A percentile compares a stretch with the other conserved stretches of the same genome.
Evolutionary conservation across 1,140 invertebrate genomes (phyloP).

Genomic region (Aphelenchoides besseyi): DNA sequence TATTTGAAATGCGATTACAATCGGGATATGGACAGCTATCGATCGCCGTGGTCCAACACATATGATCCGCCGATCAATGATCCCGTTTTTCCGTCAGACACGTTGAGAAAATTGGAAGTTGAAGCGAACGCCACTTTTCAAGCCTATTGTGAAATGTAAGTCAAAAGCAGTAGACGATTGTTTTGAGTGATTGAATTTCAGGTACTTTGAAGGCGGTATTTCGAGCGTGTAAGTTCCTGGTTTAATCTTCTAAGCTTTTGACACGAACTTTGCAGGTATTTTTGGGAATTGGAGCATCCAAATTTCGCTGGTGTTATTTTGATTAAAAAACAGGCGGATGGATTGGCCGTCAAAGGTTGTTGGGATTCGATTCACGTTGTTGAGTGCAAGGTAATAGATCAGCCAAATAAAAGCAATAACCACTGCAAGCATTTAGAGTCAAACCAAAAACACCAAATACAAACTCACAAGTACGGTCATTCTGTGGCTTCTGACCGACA

Average conservation of each 20-base stretch:
- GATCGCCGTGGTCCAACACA: slow-evolving; percentile 97
- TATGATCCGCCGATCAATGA: slow-evolving; percentile 97
- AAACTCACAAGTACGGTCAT: slow-evolving; percentile 98
- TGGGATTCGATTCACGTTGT: slow-evolving; percentile 99
- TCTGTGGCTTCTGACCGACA: slow-evolving; percentile 98
- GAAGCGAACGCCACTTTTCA: slow-evolving; percentile 98
- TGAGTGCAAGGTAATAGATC: slow-evolving; percentile 76
- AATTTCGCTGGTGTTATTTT: slow-evolving; percentile 97
- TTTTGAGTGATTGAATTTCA: slow-evolving; percentile 39
- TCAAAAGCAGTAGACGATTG: slow-evolving; percentile 20
- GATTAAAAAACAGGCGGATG: slow-evolving; percentile 80
- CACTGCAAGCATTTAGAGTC: slow-evolving; percentile 19
- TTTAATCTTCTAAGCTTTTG: too few relatives aligned
- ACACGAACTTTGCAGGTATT: too few relatives aligned
- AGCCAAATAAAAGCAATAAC: slow-evolving; percentile 22
- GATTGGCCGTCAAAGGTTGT: slow-evolving; percentile 81
- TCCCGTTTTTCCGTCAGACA: slow-evolving; percentile 94
- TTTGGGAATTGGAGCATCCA: slow-evolving; percentile 93
- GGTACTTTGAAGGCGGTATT: slow-evolving; percentile 94
- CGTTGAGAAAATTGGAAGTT: slow-evolving; percentile 87
- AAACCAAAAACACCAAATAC: slow-evolving; percentile 78
- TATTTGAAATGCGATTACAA: slow-evolving; percentile 99
- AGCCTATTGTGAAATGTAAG: slow-evolving; percentile 92
- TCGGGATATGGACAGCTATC: slow-evolving; percentile 96
- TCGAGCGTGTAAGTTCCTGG: too few relatives aligned